Evolutionary conservation across 2,797 vertebrate genomes (phyloP), one percentile per base, ranked within the genome.

Genomic region (Okamejei kenojei): DNA sequence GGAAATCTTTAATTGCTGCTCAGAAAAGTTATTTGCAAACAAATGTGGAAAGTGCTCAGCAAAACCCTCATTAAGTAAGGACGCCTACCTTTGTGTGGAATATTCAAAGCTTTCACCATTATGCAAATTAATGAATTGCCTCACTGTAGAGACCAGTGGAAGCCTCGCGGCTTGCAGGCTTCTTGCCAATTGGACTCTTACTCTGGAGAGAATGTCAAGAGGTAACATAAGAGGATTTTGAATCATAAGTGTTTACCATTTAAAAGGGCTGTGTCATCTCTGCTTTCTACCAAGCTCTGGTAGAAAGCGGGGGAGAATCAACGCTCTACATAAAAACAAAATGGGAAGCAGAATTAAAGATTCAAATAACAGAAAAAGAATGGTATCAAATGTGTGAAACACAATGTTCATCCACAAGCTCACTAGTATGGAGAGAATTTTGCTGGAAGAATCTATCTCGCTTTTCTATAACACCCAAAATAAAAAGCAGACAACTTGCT

Each of bases 181-280:
- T 88, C 84, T 88, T 65, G 61, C 54, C 84, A 88, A 65, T 65
- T 88, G 5, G 13, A 38, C 79, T 80, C 79, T 80, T 80, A 80
- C 2, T 7, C 9, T 2, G 71, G 17, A 71, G 63, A 38, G 32
- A 71, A 32, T 63, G 65, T 63, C 11, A 7, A 88, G 84, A 4
- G 13, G 13, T 90, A 32, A 68, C 32, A 90, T 6, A 35, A 81
- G 23, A 23, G 9, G 19, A 81, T 81, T 82, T 58, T 58, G 45
- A 13, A 21, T 68, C 61, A 9, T 90, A 35, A 35, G n/a, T 68
- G 58, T 35, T 90, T 68, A 0, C 88, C 9, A 73, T 73, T 90
- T 68, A 71, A 71, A 90, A 90, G n/a, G 63, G 32, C n/a, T n/a
- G n/a, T n/a, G n/a, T n/a, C n/a, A n/a, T n/a, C n/a, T n/a, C n/a